Percentiles rank a stretch among this genome's conserved stretches.
phyloP scores from a whole-genome alignment of 2,888 invertebrate genomes.

The Pinctada fucata region DNA sequence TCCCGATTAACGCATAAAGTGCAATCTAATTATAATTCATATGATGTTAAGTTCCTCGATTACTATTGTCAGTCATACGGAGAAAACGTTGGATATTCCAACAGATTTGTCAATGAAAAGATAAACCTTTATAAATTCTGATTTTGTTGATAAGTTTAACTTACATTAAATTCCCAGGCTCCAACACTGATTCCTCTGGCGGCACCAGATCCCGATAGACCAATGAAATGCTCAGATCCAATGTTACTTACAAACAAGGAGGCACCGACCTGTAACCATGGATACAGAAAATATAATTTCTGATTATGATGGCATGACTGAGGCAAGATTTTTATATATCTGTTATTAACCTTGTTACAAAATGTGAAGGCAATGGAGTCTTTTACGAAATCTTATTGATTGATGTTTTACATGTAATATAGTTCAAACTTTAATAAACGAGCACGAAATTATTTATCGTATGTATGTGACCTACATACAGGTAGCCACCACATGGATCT shows the following conservation, averaged over 20 bases:
- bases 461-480: conserved; percentile 61
- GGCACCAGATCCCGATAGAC: conserved; percentile 78
- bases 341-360: neutral
- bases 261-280: conserved; percentile 77
- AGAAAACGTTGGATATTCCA: too few species aligned
- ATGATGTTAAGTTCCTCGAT: too few species aligned
- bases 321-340: neutral
- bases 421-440: too few species aligned
- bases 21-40: too few species aligned
- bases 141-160: conserved; percentile 18
- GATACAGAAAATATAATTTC: neutral
- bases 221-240: conserved; percentile 79
- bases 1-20: too few species aligned
- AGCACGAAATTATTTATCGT: too few species aligned
- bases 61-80: too few species aligned
- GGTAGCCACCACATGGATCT: conserved; percentile 79
- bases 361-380: too few species aligned
- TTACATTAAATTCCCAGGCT: conserved; percentile 78
- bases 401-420: too few species aligned
- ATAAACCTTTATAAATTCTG: neutral
- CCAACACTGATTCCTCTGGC: conserved; percentile 78
- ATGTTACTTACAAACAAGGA: conserved; percentile 79
- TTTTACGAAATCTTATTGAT: too few species aligned
- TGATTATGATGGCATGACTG: neutral
- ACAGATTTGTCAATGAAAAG: too few species aligned